Evolutionary conservation across 2,888 invertebrate species (phyloP).

Genomic region (Nymphalis c-album): DNA sequence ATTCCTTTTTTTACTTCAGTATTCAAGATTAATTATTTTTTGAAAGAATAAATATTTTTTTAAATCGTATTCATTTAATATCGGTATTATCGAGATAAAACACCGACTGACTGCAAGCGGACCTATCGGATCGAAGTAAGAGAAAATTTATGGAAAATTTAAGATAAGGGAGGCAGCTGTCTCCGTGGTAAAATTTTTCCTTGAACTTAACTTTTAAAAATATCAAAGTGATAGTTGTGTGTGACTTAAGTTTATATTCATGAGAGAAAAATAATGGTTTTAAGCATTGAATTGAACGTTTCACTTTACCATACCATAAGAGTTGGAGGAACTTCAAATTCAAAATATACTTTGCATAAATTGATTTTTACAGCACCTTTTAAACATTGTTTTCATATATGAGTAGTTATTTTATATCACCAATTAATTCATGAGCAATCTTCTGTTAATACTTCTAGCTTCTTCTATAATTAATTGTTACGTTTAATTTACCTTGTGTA

Average conservation of each 20-base stretch:
- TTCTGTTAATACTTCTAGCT: no score
- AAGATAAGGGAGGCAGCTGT: constrained; percentile 34
- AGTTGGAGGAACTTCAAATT: not conserved
- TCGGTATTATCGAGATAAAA: constrained; percentile 1
- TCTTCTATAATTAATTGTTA: no score
- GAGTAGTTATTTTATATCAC: no score
- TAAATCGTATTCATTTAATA: no score
- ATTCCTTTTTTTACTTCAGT: no score
- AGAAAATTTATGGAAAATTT: constrained; percentile 30
- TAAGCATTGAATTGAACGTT: not conserved
- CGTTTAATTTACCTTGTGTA: no score
- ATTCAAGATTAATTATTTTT: no score
- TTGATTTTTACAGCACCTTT: not conserved
- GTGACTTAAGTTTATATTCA: not conserved
- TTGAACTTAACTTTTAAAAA: constrained; percentile 19
- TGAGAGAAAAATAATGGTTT: constrained; percentile 5
- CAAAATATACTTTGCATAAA: not conserved
- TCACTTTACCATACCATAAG: not conserved
- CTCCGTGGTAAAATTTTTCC: constrained; percentile 19
- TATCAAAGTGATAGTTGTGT: constrained; percentile 11
- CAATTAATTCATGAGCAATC: no score
- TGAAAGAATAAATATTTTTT: no score
- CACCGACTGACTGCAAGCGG: constrained; percentile 20
- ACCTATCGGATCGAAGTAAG: constrained; percentile 28
- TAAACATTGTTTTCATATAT: not conserved